Percentiles rank a stretch among this genome's conserved stretches.
Evolutionary conservation across 2,113 vertebrate genomes (phyloP).

Genomic region (Sigmodon hispidus): DNA sequence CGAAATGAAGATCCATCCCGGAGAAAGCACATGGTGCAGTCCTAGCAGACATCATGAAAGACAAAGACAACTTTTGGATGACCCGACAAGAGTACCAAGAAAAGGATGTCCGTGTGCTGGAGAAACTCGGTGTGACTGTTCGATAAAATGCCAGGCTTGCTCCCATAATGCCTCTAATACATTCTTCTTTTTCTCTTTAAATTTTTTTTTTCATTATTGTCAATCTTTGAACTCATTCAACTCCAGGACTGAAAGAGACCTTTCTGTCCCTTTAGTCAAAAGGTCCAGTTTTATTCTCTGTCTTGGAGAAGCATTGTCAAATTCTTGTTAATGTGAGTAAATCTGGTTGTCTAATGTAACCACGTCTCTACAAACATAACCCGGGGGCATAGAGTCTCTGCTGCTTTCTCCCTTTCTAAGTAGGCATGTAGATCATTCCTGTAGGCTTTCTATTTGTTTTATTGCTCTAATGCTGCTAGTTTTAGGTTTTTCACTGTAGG

Average conservation of each 20-base stretch:
- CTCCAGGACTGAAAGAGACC: too few species aligned
- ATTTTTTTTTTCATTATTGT: conserved; percentile 77
- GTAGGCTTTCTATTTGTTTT: conserved; percentile 82
- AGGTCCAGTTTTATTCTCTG: too few species aligned
- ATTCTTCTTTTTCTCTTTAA: conserved; percentile 61
- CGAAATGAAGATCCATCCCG: conserved; percentile 97
- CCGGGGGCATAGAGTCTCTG: too few species aligned
- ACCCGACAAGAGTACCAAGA: conserved; percentile 98
- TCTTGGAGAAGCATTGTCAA: too few species aligned
- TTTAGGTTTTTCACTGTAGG: conserved; percentile 84
- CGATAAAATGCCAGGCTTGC: conserved; percentile 93
- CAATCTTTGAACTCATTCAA: conserved; percentile 89
- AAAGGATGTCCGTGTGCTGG: conserved; percentile 96
- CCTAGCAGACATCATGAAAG: conserved; percentile 99
- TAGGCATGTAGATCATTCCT: conserved; percentile 83
- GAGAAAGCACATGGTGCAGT: conserved; percentile 98
- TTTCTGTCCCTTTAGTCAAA: too few species aligned
- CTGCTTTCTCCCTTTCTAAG: too few species aligned
- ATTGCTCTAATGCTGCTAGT: too few species aligned
- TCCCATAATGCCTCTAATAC: conserved; percentile 80
- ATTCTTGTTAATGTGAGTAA: too few species aligned
- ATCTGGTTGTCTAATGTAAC: too few species aligned
- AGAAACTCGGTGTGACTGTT: conserved; percentile 99
- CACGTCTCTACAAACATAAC: too few species aligned
- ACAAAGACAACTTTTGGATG: conserved; percentile 99